Evolutionary conservation across 2,113 vertebrate species (phyloP).

Genomic region (human): DNA sequence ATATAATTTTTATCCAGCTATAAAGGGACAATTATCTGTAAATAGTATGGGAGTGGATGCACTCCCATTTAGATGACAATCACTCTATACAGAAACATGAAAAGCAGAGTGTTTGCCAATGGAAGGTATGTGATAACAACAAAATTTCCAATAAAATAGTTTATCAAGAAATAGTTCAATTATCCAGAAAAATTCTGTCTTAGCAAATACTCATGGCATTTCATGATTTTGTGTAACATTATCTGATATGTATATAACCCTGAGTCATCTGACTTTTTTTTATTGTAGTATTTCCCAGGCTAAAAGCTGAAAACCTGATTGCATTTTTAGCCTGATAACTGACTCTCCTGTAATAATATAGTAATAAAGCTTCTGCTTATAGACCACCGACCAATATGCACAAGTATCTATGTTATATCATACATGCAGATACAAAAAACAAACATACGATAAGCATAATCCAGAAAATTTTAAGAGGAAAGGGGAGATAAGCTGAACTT

Average conservation of each 20-base stretch:
- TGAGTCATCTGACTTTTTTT: not conserved
- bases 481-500: not conserved
- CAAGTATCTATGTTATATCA: no score
- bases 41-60: not conserved
- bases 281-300: not conserved
- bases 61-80: not conserved
- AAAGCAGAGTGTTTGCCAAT: not conserved
- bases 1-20: not conserved
- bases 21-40: not conserved
- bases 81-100: not conserved
- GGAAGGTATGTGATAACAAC: not conserved
- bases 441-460: not conserved
- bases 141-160: not conserved
- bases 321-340: not conserved
- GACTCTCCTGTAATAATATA: not conserved
- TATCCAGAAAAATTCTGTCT: not conserved
- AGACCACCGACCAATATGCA: not conserved
- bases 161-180: not conserved
- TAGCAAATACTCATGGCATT: not conserved
- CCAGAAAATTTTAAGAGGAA: not conserved
- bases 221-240: not conserved
- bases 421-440: not conserved
- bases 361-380: not conserved
- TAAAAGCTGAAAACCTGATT: not conserved
- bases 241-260: not conserved